Base-by-base conservation (phyloP, 2,888 invertebrate species). In the Busseola fusca region DNA sequence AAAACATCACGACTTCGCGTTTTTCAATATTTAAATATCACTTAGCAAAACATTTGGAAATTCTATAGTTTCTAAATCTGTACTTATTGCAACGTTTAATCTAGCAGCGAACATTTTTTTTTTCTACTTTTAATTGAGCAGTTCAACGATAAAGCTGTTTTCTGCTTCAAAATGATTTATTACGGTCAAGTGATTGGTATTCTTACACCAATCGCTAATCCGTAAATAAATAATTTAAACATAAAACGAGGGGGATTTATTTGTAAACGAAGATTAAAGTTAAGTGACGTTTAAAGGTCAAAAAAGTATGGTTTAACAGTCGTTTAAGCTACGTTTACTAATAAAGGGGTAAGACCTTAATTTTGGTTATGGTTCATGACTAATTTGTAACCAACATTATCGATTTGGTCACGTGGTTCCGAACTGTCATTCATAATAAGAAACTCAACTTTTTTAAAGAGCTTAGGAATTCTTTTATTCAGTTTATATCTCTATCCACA, bases 51-150 rank as follows among this genome's bases (percentile, higher is more conserved):
- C 4, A 40, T 58, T 71, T 40, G 12, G 25, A 6, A 72, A 64
- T 52, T 58, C 1, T 30, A 30, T 58, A 18, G 37, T 58, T 37
- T 57, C 25, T 16, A 25, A 77, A 64, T 52, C 9, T 37, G 12
- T 25, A 16, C 3, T 12, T 14, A 71, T 25, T 25, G 14, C 34
- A 45, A 50, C 57, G 62, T 59, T 7, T 48, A 57, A 77, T 71
- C 3, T 21, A 12, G 9, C 42, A 14, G 3, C 6, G 9, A 30
- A 37, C 3, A 2, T 5, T 25, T 70, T 62, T 34, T 72, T 62
- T 65, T 52, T 10, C 10, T 14, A 6, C 6, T 50, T 50, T 50
- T 77, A 56, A 21, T 7, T 14, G 25, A 21, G 25, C 9, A 45
- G 30, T 21, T 45, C 4, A 25, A 25, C 4, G 3, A 14, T 16